phyloP scores from a whole-genome alignment of 1,140 invertebrate species.

The Bombyx mori region ASM3026992v2 NC_085130.1:18834501-18835000 shows the following conservation, averaged over 20 bases:
- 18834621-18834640: conserved; percentile 1
- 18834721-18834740: conserved; percentile 1
- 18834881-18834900: neutral
- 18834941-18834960: no score
- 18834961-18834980: no score
- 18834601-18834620: neutral
- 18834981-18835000: no score
- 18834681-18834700: conserved; percentile 1
- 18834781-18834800: neutral
- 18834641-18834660: conserved; percentile 1
- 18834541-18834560: neutral
- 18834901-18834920: neutral
- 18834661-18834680: neutral
- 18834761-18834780: neutral
- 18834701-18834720: conserved; percentile 2
- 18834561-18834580: conserved; percentile 1
- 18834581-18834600: neutral
- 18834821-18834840: conserved; percentile 8
- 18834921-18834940: neutral
- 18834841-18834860: conserved; percentile 8
- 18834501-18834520: conserved; percentile 1
- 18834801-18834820: neutral
- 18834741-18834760: conserved; percentile 2
- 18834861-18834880: conserved; percentile 4
- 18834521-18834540: no score